Evolutionary conservation across 2,888 invertebrate species (phyloP).

Genomic region (Thelaira solivaga): DNA sequence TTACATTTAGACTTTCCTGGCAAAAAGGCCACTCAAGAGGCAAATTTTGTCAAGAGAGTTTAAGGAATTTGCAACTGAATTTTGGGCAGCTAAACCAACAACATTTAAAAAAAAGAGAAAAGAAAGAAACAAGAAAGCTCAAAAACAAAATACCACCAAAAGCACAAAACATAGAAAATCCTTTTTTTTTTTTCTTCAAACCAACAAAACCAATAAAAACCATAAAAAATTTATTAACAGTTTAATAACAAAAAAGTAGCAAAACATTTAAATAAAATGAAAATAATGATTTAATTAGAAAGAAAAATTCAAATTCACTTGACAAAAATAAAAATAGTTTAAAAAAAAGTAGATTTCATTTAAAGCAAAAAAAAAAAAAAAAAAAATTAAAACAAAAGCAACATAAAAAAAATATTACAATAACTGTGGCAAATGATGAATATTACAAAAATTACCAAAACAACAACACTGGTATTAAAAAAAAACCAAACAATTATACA

Average conservation of each 20-base stretch:
- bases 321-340: conserved; percentile 35
- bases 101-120: not conserved
- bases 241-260: conserved; percentile 32
- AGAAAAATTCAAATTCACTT: conserved; percentile 16
- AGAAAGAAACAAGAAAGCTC: conserved; percentile 43
- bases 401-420: conserved; percentile 72
- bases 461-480: conserved; percentile 35
- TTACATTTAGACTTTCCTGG: not conserved
- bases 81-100: conserved; percentile 48
- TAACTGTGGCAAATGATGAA: conserved; percentile 72
- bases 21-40: not conserved
- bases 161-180: conserved; percentile 33
- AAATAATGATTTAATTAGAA: not conserved
- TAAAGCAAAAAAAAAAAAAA: conserved; percentile 19
- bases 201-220: conserved; percentile 5
- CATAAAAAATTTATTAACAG: conserved; percentile 1
- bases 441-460: conserved; percentile 47
- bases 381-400: conserved; percentile 39
- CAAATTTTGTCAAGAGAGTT: not conserved
- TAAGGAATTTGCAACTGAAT: conserved; percentile 30
- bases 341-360: conserved; percentile 33
- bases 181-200: conserved; percentile 10
- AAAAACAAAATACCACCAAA: conserved; percentile 43
- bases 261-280: not conserved
- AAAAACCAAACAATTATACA: conserved; percentile 13